Percentiles rank a stretch among this genome's conserved stretches.
Conservation (phyloP, 2,113 vertebrate species). For the Condylura cristata region DNA sequence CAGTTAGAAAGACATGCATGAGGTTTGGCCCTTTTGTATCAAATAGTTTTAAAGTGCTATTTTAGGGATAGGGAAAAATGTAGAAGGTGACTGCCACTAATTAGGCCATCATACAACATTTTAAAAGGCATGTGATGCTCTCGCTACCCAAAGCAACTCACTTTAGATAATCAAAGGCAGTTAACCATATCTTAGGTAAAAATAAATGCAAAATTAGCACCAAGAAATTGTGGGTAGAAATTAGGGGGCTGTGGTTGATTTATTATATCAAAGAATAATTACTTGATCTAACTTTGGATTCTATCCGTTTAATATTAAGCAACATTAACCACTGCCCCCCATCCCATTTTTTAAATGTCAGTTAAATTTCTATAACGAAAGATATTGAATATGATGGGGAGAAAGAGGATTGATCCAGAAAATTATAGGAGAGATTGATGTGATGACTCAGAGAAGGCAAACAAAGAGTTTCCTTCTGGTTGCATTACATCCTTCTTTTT, state of each 20-base stretch:
- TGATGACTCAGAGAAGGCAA: neutral
- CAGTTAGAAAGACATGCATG: neutral
- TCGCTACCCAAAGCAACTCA: neutral
- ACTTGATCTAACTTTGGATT: conserved; percentile 13
- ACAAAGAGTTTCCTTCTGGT: neutral
- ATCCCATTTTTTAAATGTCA: neutral
- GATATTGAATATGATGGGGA: neutral
- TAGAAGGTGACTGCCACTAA: neutral
- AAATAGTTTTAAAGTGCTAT: neutral
- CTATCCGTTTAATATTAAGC: neutral
- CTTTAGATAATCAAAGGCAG: conserved; percentile 4
- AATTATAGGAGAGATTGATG: neutral
- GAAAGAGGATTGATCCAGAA: neutral
- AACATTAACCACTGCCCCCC: neutral
- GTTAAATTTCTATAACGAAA: neutral
- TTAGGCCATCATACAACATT: neutral
- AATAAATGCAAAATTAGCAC: conserved; percentile 25
- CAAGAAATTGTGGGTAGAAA: neutral
- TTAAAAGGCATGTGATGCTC: neutral
- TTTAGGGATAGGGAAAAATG: neutral
- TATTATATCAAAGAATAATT: neutral
- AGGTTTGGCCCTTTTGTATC: neutral
- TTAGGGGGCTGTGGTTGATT: neutral
- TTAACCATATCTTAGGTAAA: neutral
- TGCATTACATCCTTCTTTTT: neutral